These are phyloP conservation scores for Peribatodes rhomboidaria DNA, from an alignment of 2,888 invertebrate species.

Conservation along the genomic window DNA sequence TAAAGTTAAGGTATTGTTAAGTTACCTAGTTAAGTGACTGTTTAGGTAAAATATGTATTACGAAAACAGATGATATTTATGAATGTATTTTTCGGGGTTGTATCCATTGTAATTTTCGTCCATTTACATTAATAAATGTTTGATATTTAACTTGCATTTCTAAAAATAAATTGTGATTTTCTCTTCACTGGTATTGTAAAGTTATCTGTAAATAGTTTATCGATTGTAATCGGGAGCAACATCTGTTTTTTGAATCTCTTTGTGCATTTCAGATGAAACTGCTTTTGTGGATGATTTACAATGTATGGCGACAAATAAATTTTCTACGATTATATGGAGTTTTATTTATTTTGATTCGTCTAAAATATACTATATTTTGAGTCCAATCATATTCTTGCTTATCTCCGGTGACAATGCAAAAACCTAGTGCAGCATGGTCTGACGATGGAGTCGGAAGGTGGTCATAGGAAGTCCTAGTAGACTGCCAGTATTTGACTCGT, in stretches of 20 bases:
- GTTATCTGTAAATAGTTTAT: constrained; percentile 46
- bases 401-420: too few relatives aligned
- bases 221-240: constrained; percentile 67
- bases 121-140: constrained; percentile 70
- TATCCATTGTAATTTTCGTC: constrained; percentile 74
- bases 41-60: constrained; percentile 63
- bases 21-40: constrained; percentile 75
- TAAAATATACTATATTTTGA: background rate
- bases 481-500: too few relatives aligned
- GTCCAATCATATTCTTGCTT: too few relatives aligned
- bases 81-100: constrained; percentile 62
- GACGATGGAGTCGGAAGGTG: too few relatives aligned
- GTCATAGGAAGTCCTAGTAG: too few relatives aligned
- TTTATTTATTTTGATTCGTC: background rate
- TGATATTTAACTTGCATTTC: constrained; percentile 73
- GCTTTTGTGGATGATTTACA: constrained; percentile 80
- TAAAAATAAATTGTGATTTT: constrained; percentile 64
- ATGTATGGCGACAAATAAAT: constrained; percentile 77
- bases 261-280: constrained; percentile 78
- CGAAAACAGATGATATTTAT: constrained; percentile 43
- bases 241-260: constrained; percentile 80
- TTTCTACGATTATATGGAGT: constrained; percentile 66
- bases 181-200: constrained; percentile 50
- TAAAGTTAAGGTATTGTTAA: constrained; percentile 70
- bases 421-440: too few relatives aligned